Evolutionary conservation across 2,113 vertebrate genomes (phyloP), one percentile per base, ranked within the genome.

Genomic region (Lasiurus borealis): DNA sequence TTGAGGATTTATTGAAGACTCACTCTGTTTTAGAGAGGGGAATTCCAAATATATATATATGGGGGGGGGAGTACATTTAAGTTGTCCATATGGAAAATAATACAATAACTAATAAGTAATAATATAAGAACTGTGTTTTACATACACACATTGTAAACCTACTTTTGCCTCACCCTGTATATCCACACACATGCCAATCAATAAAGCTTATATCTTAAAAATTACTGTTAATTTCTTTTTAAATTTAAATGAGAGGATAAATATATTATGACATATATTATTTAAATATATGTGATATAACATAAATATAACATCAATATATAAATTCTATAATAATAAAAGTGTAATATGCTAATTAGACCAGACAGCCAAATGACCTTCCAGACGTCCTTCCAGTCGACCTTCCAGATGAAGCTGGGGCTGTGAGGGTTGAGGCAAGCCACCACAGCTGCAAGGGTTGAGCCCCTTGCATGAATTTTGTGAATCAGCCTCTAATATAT

Each of bases 171-270:
- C 25, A 75, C 44, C 14, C 72, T 31, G 14, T 75, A 18, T 66
- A 77, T 34, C 44, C 15, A 13, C 27, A n/a, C 3, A 83, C 0
- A 85, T 9, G 44, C 48, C 59, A 90, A 50, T 62, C 23, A 71
- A 23, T 77, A 71, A 92, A 75, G 16, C 46, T 48, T 25, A 52
- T 46, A 72, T 66, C 91, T 82, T 46, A 64, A 46, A 72, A 36
- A 52, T 44, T 8, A 81, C 78, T 76, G 52, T 62, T 91, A 27
- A 46, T 81, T 50, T 80, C 18, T 84, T 69, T 76, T 36, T 54
- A 77, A 71, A 71, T 23, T 76, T 72, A 34, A 91, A n/a, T 62
- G 57, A 93, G 76, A 95, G 83, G 80, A 23, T 23, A 78, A 25
- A 48, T 29, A 83, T 88, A 62, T 85, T 54, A 50, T 59, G 44